These are phyloP conservation scores for Thelaira solivaga DNA, from an alignment of 2,888 invertebrate species.

Conservation along the genomic window DNA sequence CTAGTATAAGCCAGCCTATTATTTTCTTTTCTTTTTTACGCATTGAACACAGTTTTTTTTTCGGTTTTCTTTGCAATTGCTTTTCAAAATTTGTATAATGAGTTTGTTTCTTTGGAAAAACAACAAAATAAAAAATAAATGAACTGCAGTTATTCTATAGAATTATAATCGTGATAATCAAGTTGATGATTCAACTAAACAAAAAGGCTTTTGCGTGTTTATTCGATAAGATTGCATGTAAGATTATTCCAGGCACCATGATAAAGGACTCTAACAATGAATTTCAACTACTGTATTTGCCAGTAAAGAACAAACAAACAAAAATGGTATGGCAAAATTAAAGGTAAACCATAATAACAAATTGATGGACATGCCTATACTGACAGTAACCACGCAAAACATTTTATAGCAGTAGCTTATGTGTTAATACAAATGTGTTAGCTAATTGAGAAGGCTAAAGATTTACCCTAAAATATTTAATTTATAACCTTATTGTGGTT, in stretches of 20 bases:
- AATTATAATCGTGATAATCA: constrained; percentile 34
- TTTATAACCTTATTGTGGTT: no score
- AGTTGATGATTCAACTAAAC: constrained; percentile 20
- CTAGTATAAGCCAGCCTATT: no score
- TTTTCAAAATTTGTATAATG: background rate
- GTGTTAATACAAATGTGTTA: no score
- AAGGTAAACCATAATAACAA: constrained; percentile 29
- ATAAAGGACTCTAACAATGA: constrained; percentile 36
- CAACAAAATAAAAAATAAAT: background rate
- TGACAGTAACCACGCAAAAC: background rate
- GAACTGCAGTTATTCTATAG: background rate
- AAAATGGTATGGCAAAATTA: background rate
- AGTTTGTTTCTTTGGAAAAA: background rate
- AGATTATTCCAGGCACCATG: background rate
- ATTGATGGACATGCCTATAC: background rate
- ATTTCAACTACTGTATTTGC: constrained; percentile 25
- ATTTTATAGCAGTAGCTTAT: no score
- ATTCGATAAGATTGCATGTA: background rate
- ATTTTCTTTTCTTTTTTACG: no score
- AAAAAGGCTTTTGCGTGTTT: background rate
- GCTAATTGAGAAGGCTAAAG: no score
- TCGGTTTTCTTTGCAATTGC: constrained; percentile 13
- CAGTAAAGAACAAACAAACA: background rate
- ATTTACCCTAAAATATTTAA: no score
- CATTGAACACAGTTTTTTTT: no score